Evolutionary conservation across 2,888 invertebrate genomes (phyloP).

Genomic region (Carterocephalus palaemon): DNA sequence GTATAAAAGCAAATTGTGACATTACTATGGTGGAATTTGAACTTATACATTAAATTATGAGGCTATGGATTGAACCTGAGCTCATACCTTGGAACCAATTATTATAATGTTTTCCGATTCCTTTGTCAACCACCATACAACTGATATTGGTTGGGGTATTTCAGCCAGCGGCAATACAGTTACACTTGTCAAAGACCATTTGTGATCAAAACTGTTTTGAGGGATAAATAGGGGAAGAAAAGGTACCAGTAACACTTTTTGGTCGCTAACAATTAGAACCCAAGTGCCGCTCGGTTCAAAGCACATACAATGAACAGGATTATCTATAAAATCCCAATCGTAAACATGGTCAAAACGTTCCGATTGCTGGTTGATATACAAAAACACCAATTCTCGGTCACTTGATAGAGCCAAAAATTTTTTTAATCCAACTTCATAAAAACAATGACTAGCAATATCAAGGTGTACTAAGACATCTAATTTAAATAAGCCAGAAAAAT

Average conservation of each 20-base stretch:
- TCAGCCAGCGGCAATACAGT: conserved; percentile 64
- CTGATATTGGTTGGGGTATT: conserved; percentile 76
- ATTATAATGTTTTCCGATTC: conserved; percentile 84
- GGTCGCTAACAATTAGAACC: conserved; percentile 82
- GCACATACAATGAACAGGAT: conserved; percentile 84
- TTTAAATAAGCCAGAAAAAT: conserved; percentile 72
- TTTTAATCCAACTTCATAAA: conserved; percentile 70
- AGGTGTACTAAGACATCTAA: conserved; percentile 67
- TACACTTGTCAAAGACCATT: conserved; percentile 71
- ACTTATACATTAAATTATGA: too few species aligned
- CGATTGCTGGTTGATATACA: conserved; percentile 59
- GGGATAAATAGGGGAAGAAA: conserved; percentile 69
- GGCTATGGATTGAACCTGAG: too few species aligned
- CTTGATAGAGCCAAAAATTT: conserved; percentile 70
- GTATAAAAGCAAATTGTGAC: too few species aligned
- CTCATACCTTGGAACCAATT: conserved; percentile 84
- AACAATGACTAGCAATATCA: conserved; percentile 60
- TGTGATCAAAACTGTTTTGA: conserved; percentile 65
- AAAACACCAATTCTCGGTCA: conserved; percentile 61
- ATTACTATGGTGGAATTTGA: too few species aligned
- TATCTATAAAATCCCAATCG: conserved; percentile 72
- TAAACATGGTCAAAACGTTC: conserved; percentile 62
- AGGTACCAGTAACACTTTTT: conserved; percentile 70
- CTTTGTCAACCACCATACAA: conserved; percentile 88
- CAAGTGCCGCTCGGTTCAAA: conserved; percentile 91